These are phyloP conservation scores for Spheniscus mendiculus DNA, from an alignment of 2,113 vertebrate genomes.

Conservation along the genomic window DNA sequence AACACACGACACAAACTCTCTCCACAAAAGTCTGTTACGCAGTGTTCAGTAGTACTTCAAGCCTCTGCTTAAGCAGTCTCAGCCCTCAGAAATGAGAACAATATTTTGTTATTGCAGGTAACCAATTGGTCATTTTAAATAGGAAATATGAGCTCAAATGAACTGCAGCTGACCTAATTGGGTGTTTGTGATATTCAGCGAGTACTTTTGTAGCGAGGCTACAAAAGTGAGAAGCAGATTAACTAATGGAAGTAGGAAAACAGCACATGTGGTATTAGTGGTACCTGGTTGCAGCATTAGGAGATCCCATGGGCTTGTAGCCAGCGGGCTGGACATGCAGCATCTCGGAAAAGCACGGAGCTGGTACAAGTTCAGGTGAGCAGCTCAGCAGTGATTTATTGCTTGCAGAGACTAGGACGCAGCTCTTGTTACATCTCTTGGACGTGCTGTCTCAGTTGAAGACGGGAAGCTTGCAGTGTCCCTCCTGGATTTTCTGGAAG, in stretches of 20 bases:
- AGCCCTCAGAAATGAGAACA: neutral
- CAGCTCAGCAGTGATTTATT: neutral
- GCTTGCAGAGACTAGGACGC: neutral
- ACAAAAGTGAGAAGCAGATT: neutral
- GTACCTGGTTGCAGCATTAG: neutral
- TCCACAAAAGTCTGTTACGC: neutral
- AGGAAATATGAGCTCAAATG: neutral
- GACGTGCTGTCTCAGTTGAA: neutral
- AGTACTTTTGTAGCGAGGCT: neutral
- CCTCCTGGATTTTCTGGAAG: neutral
- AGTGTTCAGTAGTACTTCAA: neutral
- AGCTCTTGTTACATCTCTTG: neutral
- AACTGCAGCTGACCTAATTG: neutral
- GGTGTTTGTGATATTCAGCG: neutral
- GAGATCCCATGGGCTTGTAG: neutral
- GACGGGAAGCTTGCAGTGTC: neutral
- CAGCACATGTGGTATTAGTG: accelerated
- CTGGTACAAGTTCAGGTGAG: neutral
- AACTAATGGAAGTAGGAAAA: neutral
- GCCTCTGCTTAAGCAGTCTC: neutral
- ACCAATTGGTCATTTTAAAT: neutral
- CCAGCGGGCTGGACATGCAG: neutral
- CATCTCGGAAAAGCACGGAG: accelerated
- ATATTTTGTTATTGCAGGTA: neutral
- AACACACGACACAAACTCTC: neutral